Evolutionary conservation across 2,888 invertebrate species (phyloP).

Genomic region (Esperia sulphurella): DNA sequence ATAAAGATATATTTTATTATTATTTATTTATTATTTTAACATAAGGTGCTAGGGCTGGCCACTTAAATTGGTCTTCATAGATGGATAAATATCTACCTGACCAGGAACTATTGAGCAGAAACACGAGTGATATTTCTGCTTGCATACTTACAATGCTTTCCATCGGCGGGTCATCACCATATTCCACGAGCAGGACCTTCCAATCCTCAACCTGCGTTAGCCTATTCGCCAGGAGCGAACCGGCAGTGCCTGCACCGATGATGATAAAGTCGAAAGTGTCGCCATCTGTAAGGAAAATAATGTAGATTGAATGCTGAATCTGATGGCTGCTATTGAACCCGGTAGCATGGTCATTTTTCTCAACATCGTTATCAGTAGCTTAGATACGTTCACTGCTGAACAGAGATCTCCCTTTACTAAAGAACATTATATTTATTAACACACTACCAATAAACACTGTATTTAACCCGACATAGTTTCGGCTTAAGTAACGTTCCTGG

Average conservation of each 20-base stretch:
- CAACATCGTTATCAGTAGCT: neutral
- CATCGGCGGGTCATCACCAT: constrained; percentile 58
- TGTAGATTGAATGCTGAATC: neutral
- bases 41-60: too few species aligned
- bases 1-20: too few species aligned
- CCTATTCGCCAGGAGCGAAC: constrained; percentile 56
- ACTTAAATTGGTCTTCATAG: too few species aligned
- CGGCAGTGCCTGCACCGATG: constrained; percentile 62
- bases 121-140: neutral
- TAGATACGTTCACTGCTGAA: too few species aligned
- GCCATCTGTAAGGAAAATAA: constrained; percentile 36
- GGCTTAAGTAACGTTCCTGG: too few species aligned
- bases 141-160: constrained; percentile 54
- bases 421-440: too few species aligned
- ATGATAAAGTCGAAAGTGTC: constrained; percentile 63
- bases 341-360: neutral
- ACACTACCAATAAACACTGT: too few species aligned
- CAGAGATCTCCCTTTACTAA: too few species aligned
- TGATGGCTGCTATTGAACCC: neutral
- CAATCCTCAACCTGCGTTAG: constrained; percentile 52
- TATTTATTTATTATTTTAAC: too few species aligned
- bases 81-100: too few species aligned
- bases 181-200: constrained; percentile 64
- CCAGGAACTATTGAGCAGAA: too few species aligned
- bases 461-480: too few species aligned